Evolutionary conservation across 2,113 vertebrate genomes (phyloP).

Genomic region (Neotoma lepida): DNA sequence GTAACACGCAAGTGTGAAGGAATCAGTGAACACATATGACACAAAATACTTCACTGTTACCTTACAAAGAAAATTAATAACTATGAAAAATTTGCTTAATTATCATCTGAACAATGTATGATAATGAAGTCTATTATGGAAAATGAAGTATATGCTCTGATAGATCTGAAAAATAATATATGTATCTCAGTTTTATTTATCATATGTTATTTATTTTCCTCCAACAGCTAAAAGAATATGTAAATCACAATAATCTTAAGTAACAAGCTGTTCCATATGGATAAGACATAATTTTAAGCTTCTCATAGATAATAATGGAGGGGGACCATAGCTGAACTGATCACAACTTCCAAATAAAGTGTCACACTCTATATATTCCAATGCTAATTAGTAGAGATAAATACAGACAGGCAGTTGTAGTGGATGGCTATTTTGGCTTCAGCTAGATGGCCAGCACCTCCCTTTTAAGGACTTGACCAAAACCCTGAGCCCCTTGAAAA

Average conservation of each 20-base stretch:
- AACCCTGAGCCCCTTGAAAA: too few relatives aligned
- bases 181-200: constrained; percentile 5
- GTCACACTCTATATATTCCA: background rate
- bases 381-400: background rate
- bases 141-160: background rate
- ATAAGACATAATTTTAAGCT: background rate
- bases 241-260: background rate
- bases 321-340: background rate
- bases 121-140: background rate
- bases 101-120: background rate
- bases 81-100: background rate
- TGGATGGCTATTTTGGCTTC: too few relatives aligned
- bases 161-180: background rate
- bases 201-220: background rate
- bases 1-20: background rate
- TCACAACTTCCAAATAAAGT: background rate
- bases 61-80: background rate
- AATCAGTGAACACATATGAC: background rate
- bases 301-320: background rate
- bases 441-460: too few relatives aligned
- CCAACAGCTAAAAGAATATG: background rate
- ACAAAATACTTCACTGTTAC: background rate
- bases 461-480: too few relatives aligned
- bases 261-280: background rate
- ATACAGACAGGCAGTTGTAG: background rate